Base-by-base conservation (phyloP, 2,888 invertebrate species). In the Acutogordius australiensis region DNA sequence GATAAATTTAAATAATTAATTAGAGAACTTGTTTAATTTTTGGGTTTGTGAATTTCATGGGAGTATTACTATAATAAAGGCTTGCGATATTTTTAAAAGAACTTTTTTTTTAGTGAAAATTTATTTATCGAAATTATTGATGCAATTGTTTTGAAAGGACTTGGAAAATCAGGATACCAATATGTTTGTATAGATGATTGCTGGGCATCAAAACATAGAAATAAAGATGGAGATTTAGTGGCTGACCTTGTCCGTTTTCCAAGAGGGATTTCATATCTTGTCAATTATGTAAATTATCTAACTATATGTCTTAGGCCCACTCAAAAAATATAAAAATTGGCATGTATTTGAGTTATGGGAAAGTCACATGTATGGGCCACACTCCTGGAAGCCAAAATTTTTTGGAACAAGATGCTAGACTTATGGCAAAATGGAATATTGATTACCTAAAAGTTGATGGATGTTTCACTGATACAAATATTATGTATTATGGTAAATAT, bases 401-500 rank as follows among this genome's bases (percentile, higher is more conserved):
- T 73, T 77, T 86, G 66, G 79, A 83, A 67, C 77, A 77, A 1
- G 91, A 94, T 70, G 90, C 91, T 0, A 76, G 80, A 37, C 84
- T 84, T 0, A 91, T 94, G 70, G 88, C 88, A 1, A 79, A 82
- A 1, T 97, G 94, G 94, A 71, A 70, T 63, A 86, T 94, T 26
- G 94, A 97, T 71, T 88, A 87, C 71, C 82, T 94, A 1, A 94
- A 94, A 71, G 74, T 94, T 63, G 94, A 97, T 70, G 94, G 94
- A 0, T 97, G 94, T 71, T 85, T 91, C 69, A 82, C 87, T 0
- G 79, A 84, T 64, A 82, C 84, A 0, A 75, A 66, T 8, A 65
- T 69, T 61, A 71, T 71, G 67, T 66, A 68, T 30, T 64, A 66
- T 60, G 72, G n/a, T n/a, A n/a, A n/a, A n/a, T n/a, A n/a, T n/a